Conservation (phyloP, 1,140 invertebrate genomes). For the Platyscapa corneri region DNA sequence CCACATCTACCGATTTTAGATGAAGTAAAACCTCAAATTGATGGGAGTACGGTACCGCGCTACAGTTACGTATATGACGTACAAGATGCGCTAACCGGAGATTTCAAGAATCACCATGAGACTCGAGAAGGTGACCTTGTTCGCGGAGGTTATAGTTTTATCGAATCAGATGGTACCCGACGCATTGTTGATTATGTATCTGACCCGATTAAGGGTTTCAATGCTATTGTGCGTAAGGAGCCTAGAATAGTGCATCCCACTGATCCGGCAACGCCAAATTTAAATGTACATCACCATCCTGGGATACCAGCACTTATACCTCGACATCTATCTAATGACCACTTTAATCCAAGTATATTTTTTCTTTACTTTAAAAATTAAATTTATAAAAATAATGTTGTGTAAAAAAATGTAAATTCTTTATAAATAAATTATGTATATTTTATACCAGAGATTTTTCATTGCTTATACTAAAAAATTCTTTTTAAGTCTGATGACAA, state of each 20-base stretch:
- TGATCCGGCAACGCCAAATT: conserved; percentile 55
- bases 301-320: neutral
- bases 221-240: conserved; percentile 67
- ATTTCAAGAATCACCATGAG: conserved; percentile 47
- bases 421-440: too few relatives aligned
- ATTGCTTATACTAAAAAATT: too few relatives aligned
- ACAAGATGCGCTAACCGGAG: conserved; percentile 28
- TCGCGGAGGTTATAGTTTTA: conserved; percentile 55
- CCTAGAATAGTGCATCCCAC: conserved; percentile 57
- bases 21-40: neutral
- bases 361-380: too few relatives aligned
- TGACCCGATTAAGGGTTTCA: conserved; percentile 71
- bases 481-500: too few relatives aligned
- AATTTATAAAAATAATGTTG: too few relatives aligned
- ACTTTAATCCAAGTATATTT: too few relatives aligned
- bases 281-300: neutral
- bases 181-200: conserved; percentile 73
- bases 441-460: too few relatives aligned
- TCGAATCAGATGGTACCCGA: conserved; percentile 72
- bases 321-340: neutral
- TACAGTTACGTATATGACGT: conserved; percentile 46
- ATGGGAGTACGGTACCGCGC: neutral
- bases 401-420: too few relatives aligned
- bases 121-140: conserved; percentile 43
- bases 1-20: neutral